phyloP scores from a whole-genome alignment of 2,113 vertebrate species.

The Oreotrochilus melanogaster region DNA sequence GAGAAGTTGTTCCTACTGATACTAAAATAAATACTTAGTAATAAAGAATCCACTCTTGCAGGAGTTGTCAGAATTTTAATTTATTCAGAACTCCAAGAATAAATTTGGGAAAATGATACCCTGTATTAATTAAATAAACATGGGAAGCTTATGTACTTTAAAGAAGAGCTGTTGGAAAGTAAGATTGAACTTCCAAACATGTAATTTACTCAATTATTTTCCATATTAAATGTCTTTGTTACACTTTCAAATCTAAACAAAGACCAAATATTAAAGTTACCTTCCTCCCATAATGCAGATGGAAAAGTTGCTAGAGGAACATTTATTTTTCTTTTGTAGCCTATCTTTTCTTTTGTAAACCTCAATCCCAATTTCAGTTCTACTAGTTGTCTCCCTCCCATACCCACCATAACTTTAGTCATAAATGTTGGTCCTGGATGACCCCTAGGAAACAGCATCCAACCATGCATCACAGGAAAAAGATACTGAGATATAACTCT shows the following conservation, averaged over 20 bases:
- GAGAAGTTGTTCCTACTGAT: neutral
- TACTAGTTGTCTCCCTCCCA: neutral
- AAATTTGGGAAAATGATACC: neutral
- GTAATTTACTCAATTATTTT: neutral
- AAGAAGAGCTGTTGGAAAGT: neutral
- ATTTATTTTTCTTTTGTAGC: neutral
- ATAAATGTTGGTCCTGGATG: neutral
- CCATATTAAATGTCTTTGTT: neutral
- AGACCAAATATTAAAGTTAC: neutral
- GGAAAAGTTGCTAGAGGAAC: neutral
- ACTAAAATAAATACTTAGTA: neutral
- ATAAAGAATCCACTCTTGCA: neutral
- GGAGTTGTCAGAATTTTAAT: neutral
- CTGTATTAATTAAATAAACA: neutral
- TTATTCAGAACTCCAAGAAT: neutral
- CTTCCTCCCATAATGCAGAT: fast-evolving
- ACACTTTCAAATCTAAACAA: neutral
- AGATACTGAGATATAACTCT: neutral
- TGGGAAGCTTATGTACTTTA: neutral
- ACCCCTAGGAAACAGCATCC: neutral
- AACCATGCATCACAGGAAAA: neutral
- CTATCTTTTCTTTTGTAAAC: fast-evolving
- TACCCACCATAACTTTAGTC: neutral
- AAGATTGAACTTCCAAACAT: neutral
- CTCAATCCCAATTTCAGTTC: neutral